Evolutionary conservation across 2,888 invertebrate species (phyloP).

Genomic region (Xanthia icteritia): DNA sequence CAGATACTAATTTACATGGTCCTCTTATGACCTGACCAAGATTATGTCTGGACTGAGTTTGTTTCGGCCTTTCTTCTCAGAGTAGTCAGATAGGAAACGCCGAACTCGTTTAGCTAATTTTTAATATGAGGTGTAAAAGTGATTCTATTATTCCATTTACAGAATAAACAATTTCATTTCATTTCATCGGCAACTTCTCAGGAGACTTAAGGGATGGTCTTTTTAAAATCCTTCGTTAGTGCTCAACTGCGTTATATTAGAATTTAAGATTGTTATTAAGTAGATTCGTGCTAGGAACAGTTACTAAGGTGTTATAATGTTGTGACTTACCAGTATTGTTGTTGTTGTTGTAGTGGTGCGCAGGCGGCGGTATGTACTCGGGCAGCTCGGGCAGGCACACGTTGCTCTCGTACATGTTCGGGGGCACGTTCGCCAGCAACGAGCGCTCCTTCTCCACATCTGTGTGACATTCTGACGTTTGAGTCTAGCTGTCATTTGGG

Average conservation of each 20-base stretch:
- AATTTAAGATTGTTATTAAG: too few species aligned
- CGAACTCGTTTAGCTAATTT: too few species aligned
- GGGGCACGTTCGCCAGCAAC: constrained; percentile 93
- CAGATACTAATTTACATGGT: too few species aligned
- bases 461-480: constrained; percentile 73
- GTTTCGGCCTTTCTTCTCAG: too few species aligned
- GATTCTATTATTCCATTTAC: too few species aligned
- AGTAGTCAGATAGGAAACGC: too few species aligned
- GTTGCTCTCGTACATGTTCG: constrained; percentile 94
- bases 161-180: too few species aligned
- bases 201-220: background rate
- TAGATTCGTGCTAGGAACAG: too few species aligned
- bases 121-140: too few species aligned
- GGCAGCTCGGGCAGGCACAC: constrained; percentile 95
- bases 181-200: background rate
- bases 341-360: constrained; percentile 90
- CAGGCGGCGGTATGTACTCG: constrained; percentile 91
- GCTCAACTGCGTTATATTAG: background rate
- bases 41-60: too few species aligned
- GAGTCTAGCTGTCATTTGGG: constrained; percentile 9
- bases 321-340: constrained; percentile 86
- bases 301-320: too few species aligned
- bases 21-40: too few species aligned
- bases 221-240: background rate
- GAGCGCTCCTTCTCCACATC: constrained; percentile 95